A percentile compares a stretch with the other conserved stretches of the same genome.
Conservation (phyloP, 2,113 vertebrate species). For the Sceloporus tristichus region DNA sequence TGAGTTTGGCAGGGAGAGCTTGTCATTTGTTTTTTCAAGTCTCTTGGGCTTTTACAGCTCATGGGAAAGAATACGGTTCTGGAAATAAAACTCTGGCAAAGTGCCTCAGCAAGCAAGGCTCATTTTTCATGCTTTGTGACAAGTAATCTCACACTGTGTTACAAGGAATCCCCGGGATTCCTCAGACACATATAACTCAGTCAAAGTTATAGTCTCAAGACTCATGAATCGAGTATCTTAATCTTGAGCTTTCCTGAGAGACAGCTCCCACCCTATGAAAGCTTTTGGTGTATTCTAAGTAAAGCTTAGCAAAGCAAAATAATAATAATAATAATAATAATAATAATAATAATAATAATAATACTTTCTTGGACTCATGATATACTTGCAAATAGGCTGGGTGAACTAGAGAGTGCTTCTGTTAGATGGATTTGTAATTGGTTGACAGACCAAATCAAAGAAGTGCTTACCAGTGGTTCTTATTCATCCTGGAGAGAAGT, state of each 20-base stretch:
- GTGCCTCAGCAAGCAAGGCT: conserved; percentile 9
- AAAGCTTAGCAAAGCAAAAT: no score
- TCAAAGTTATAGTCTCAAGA: not conserved
- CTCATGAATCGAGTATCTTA: no score
- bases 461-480: no score
- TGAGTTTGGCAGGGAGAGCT: not conserved
- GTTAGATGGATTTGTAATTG: no score
- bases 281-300: not conserved
- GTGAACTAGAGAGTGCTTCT: no score
- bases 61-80: conserved; percentile 8
- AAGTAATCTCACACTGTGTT: not conserved
- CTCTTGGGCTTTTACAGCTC: conserved; percentile 10
- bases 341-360: no score
- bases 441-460: no score
- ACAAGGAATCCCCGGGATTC: not conserved
- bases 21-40: not conserved
- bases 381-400: no score
- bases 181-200: not conserved
- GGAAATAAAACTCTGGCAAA: conserved; percentile 7
- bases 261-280: not conserved
- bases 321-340: no score
- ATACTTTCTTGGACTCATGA: no score
- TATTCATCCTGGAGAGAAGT: no score
- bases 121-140: conserved; percentile 9
- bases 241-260: not conserved